Conservation (phyloP, 2,888 invertebrate genomes). For the Leptopilina myrica region DNA sequence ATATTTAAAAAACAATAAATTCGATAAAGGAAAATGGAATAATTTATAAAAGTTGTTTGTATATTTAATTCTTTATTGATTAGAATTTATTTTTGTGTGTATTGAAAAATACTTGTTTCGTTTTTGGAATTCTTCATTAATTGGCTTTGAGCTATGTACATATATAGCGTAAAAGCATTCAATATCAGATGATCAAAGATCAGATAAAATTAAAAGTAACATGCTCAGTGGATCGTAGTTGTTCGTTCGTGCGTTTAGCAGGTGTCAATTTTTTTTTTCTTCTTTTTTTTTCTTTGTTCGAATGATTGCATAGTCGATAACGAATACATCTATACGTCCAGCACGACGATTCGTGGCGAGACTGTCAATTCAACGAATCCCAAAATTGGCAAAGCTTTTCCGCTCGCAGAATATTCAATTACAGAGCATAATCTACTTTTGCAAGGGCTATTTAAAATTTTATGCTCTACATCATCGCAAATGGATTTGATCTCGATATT, state of each 20-base stretch:
- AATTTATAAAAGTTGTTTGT: background rate
- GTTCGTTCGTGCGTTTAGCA: constrained; percentile 26
- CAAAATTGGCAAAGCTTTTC: constrained; percentile 20
- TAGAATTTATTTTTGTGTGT: background rate
- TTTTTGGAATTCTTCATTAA: background rate
- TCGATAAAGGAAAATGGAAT: too few species aligned
- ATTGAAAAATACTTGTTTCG: background rate
- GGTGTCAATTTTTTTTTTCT: constrained; percentile 32
- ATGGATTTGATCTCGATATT: constrained; percentile 8
- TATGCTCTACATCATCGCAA: constrained; percentile 17
- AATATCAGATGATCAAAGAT: constrained; percentile 21
- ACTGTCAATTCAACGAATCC: constrained; percentile 23
- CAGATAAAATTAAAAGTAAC: constrained; percentile 37
- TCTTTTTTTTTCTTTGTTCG: background rate
- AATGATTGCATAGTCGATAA: constrained; percentile 32
- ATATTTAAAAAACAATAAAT: too few species aligned
- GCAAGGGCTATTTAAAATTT: constrained; percentile 5
- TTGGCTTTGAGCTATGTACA: background rate
- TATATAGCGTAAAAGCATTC: constrained; percentile 3
- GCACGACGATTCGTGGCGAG: constrained; percentile 26
- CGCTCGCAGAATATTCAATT: constrained; percentile 36
- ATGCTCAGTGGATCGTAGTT: constrained; percentile 17
- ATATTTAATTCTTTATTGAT: background rate
- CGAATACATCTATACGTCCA: constrained; percentile 24
- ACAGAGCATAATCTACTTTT: constrained; percentile 25